Percentiles rank a stretch among this genome's conserved stretches.
phyloP scores from a whole-genome alignment of 1,140 invertebrate species.

The Drosophila obscura region DNA sequence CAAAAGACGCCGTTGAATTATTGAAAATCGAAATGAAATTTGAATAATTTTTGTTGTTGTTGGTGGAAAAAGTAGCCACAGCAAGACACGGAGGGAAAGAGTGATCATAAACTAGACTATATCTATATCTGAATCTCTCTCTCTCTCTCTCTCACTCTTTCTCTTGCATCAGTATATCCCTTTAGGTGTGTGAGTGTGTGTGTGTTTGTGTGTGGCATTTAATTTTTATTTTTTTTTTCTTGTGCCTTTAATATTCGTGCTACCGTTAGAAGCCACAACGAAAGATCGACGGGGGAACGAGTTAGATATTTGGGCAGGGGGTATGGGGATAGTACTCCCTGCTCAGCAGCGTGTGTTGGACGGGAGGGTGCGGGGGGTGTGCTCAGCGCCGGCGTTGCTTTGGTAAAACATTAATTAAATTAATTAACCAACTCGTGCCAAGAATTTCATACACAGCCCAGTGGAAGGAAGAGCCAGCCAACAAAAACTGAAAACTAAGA shows the following conservation, averaged over 20 bases:
- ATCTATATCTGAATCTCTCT: slow-evolving; percentile 22
- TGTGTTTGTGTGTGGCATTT: slow-evolving; percentile 32
- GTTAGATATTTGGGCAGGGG: slow-evolving; percentile 41
- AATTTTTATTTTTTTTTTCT: slow-evolving; percentile 27
- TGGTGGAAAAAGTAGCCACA: slow-evolving; percentile 11
- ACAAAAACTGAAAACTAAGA: slow-evolving; percentile 5
- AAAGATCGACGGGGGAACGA: slow-evolving; percentile 10
- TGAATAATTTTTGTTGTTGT: slow-evolving; percentile 50
- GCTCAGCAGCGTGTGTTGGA: slow-evolving; percentile 10
- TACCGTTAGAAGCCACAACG: slow-evolving; percentile 68
- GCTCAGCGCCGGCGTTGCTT: slow-evolving; percentile 58
- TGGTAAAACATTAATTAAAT: slow-evolving; percentile 82
- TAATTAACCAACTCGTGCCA: slow-evolving; percentile 81
- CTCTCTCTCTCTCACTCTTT: background rate
- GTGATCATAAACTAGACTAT: slow-evolving; percentile 25
- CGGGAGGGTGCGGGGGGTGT: background rate
- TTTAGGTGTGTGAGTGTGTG: background rate
- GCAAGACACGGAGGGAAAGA: background rate
- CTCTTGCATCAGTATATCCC: background rate
- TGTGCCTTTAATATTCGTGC: slow-evolving; percentile 51
- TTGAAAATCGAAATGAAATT: slow-evolving; percentile 62
- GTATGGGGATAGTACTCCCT: slow-evolving; percentile 11
- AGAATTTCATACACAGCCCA: slow-evolving; percentile 52
- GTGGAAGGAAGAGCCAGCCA: slow-evolving; percentile 25
- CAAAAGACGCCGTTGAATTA: slow-evolving; percentile 29